These are phyloP conservation scores for Calcarius ornatus DNA, from an alignment of 2,113 vertebrate genomes.

Conservation along the genomic window DNA sequence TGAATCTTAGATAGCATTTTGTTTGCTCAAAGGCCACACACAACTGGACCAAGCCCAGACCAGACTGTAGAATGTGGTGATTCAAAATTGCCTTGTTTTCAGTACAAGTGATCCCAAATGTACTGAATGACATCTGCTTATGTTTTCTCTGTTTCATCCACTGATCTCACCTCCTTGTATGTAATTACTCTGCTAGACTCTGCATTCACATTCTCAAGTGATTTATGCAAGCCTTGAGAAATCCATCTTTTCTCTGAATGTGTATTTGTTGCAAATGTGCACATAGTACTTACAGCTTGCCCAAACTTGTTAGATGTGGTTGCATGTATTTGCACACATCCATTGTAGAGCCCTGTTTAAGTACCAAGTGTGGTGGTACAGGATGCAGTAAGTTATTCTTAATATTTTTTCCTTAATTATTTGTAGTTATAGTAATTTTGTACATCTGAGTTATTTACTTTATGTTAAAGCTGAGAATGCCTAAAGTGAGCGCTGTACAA, in stretches of 20 bases:
- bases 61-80: not conserved
- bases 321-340: not conserved
- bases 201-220: not conserved
- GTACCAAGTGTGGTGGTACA: not conserved
- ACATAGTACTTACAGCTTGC: not conserved
- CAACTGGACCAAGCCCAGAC: not conserved
- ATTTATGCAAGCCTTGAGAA: not conserved
- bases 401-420: not conserved
- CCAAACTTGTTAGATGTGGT: not conserved
- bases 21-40: not conserved
- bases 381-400: not conserved
- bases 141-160: not conserved
- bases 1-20: not conserved
- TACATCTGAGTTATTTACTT: not conserved
- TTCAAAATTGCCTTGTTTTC: not conserved
- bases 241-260: not conserved
- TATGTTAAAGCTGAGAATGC: not conserved
- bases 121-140: not conserved
- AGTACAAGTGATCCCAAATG: not conserved
- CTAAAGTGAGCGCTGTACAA: not conserved
- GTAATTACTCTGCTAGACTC: not conserved
- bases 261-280: not conserved
- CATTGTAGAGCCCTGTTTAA: not conserved
- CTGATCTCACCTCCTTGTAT: not conserved
- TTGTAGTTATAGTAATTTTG: not conserved